Conservation (phyloP, 2,797 vertebrate species). For the Chaetophractus vellerosus region DNA sequence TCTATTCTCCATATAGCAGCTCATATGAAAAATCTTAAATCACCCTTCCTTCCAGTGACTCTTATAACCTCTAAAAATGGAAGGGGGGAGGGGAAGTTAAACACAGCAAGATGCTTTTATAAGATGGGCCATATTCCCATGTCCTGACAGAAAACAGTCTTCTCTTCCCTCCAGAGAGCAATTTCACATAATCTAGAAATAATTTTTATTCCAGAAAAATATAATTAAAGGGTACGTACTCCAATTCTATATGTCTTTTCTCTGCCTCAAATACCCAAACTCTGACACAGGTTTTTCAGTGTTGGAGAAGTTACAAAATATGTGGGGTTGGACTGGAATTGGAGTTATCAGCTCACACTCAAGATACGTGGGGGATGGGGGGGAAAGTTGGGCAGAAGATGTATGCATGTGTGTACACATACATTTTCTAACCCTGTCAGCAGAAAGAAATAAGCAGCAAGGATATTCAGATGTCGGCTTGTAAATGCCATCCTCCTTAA, state of each 20-base stretch:
- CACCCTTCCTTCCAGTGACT: background rate
- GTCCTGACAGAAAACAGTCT: background rate
- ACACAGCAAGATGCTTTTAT: slow-evolving; percentile 5
- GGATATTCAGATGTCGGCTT: background rate
- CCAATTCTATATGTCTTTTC: background rate
- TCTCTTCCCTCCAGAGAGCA: slow-evolving; percentile 15
- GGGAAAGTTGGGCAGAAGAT: no score
- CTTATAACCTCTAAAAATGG: background rate
- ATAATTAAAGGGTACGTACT: background rate
- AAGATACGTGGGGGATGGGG: background rate
- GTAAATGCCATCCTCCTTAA: slow-evolving; percentile 16
- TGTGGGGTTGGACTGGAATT: background rate
- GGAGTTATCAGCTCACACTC: background rate
- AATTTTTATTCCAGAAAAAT: slow-evolving; percentile 45
- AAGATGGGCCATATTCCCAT: background rate
- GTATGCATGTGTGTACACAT: background rate
- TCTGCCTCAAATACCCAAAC: background rate
- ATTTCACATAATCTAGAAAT: background rate
- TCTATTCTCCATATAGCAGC: background rate
- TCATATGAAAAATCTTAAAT: background rate
- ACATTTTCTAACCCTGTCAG: background rate
- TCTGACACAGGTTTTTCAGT: background rate
- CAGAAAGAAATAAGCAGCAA: background rate
- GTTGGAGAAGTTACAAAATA: background rate
- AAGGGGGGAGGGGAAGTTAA: background rate